Evolutionary conservation across 2,113 vertebrate species (phyloP).

Genomic region (Apeltes quadracus): DNA sequence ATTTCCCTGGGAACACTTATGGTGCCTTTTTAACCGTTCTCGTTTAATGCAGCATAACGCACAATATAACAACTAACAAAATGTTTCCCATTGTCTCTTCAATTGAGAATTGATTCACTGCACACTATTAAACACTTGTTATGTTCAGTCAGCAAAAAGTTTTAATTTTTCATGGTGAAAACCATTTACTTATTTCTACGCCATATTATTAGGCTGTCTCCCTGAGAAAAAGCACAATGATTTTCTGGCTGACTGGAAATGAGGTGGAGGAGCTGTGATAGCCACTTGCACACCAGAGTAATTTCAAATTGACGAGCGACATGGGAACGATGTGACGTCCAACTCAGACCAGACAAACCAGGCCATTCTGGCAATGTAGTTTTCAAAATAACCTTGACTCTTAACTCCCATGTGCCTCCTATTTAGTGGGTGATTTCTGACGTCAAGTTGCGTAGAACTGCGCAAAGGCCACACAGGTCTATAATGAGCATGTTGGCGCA

Average conservation of each 20-base stretch:
- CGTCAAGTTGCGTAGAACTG: constrained; percentile 70
- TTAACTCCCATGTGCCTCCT: constrained; percentile 52
- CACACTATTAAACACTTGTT: not conserved
- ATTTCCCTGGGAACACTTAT: not conserved
- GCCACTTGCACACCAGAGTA: constrained; percentile 46
- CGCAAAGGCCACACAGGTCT: constrained; percentile 70
- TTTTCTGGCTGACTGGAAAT: constrained; percentile 42
- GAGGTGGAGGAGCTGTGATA: constrained; percentile 44
- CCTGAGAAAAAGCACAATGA: constrained; percentile 23
- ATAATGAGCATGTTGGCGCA: constrained; percentile 51
- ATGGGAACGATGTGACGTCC: constrained; percentile 50
- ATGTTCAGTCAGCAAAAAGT: not conserved
- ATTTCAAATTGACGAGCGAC: constrained; percentile 56
- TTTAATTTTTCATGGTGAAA: not conserved
- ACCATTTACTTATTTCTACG: constrained; percentile 8
- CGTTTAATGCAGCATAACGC: not conserved
- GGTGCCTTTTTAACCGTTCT: not conserved
- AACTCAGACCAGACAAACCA: constrained; percentile 57
- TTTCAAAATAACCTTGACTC: constrained; percentile 56
- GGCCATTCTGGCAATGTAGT: constrained; percentile 33
- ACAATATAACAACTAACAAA: not conserved
- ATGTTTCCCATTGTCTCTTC: not conserved
- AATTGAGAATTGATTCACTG: not conserved
- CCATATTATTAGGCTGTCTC: not conserved
- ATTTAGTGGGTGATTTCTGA: constrained; percentile 68